Evolutionary conservation across 2,797 vertebrate genomes (phyloP), one percentile per base, ranked within the genome.

Genomic region (Pantherophis alleghaniensis): DNA sequence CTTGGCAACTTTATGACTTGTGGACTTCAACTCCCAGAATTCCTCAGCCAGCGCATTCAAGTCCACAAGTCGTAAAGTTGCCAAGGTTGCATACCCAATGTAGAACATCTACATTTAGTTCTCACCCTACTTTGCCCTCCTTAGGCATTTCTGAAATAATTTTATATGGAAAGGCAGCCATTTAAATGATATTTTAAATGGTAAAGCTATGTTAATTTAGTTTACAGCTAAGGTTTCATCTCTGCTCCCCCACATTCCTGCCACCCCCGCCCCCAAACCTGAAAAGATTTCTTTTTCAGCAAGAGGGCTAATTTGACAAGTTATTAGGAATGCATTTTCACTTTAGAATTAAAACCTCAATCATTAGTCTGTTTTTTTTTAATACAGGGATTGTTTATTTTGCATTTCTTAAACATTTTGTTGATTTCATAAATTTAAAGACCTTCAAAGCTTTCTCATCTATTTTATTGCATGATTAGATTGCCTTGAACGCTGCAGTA

Each of bases 101-200:
- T 96, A 95, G 95, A 97, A 96, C 94, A 95, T 95, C 95, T 86
- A 95, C 94, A 86, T 95, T 96, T 95, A 91, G 90, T 93, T 93
- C 93, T 94, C 96, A 95, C 95, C 92, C 95, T 95, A 95, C 95
- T 97, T 95, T 97, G 93, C 94, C 94, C 95, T 94, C 96, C 96
- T 95, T 95, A 96, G 94, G 94, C 95, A 94, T 95, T 96, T 96
- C 93, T 96, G 94, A 95, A 96, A 92, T 91, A 96, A 97, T 96
- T 96, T 96, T 95, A 92, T 96, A 93, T 95, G 92, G 93, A 95
- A 96, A 95, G 93, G 66, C 93, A 89, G 66, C 11, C 51, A 63
- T 94, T 95, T 96, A 79, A 56, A 7, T 96, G 93, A 95, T 95
- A 79, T 87, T 96, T 95, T 95, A 95, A 91, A 92, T 94, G 86